Conservation (phyloP, 2,888 invertebrate genomes). For the Rhaphigaster nebulosa region DNA sequence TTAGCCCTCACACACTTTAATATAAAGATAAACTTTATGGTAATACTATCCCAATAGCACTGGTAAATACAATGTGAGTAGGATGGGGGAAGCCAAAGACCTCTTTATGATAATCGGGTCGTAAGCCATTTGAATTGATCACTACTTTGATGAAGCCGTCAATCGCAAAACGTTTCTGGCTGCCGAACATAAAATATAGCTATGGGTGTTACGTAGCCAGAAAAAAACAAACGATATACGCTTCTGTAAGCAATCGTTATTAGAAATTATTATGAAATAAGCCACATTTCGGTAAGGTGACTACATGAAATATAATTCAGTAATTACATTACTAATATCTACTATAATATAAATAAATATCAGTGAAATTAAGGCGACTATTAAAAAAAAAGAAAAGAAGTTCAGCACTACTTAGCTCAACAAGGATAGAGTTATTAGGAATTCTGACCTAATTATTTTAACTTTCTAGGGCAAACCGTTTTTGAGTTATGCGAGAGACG, state of each 20-base stretch:
- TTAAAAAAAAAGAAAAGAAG: too few relatives aligned
- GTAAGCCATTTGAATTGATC: neutral
- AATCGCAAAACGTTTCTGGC: neutral
- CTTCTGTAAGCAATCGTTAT: neutral
- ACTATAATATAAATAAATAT: too few relatives aligned
- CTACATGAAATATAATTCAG: too few relatives aligned
- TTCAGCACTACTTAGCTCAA: too few relatives aligned
- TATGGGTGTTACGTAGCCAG: neutral
- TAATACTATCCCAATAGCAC: neutral
- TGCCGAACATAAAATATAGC: conserved; percentile 29
- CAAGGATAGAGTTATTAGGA: too few relatives aligned
- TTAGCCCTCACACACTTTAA: neutral
- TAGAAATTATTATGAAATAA: too few relatives aligned
- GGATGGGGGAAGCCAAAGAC: neutral
- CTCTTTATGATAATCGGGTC: conserved; percentile 11
- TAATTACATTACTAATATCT: too few relatives aligned
- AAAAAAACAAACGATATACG: neutral
- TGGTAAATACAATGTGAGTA: neutral
- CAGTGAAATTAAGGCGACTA: too few relatives aligned
- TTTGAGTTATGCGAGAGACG: too few relatives aligned
- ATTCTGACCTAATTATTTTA: too few relatives aligned
- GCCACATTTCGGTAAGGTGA: too few relatives aligned
- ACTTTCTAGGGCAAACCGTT: too few relatives aligned
- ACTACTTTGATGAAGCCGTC: conserved; percentile 34
- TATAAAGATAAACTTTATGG: neutral